Conservation (phyloP, 2,797 vertebrate genomes). For the Basileuterus tristriatus region DNA sequence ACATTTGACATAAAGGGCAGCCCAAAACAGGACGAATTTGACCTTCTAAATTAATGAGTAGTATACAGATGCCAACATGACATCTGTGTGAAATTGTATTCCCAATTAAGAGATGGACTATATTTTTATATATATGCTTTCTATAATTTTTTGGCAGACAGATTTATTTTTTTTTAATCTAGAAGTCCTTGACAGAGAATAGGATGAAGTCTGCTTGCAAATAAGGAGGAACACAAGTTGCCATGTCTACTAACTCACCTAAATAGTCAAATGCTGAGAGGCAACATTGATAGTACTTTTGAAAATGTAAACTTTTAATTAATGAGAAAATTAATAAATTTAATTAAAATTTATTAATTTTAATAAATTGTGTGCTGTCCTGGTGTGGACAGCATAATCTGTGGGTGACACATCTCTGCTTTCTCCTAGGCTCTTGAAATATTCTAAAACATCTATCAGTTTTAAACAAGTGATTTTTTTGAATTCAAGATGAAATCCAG, state of each 20-base stretch:
- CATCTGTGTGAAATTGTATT: neutral
- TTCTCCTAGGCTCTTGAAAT: neutral
- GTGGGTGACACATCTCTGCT: neutral
- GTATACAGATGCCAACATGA: neutral
- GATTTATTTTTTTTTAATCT: neutral
- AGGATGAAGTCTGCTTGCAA: neutral
- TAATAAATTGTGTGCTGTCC: too few species aligned
- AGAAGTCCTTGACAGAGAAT: neutral
- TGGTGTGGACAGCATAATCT: neutral
- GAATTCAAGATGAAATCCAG: neutral
- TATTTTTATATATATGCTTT: neutral
- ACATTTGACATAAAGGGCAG: neutral
- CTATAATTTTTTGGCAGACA: neutral
- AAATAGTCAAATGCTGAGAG: neutral
- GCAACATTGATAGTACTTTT: neutral
- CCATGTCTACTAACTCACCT: neutral
- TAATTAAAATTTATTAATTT: too few species aligned
- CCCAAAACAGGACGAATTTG: neutral
- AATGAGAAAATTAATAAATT: too few species aligned
- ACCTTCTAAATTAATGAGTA: neutral
- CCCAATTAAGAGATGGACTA: neutral
- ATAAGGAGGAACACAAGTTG: neutral
- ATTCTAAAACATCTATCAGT: neutral
- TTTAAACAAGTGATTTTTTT: neutral
- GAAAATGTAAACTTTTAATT: neutral